These are phyloP conservation scores for Ptilonorhynchus violaceus DNA, from an alignment of 2,113 vertebrate genomes.

Conservation along the genomic window DNA sequence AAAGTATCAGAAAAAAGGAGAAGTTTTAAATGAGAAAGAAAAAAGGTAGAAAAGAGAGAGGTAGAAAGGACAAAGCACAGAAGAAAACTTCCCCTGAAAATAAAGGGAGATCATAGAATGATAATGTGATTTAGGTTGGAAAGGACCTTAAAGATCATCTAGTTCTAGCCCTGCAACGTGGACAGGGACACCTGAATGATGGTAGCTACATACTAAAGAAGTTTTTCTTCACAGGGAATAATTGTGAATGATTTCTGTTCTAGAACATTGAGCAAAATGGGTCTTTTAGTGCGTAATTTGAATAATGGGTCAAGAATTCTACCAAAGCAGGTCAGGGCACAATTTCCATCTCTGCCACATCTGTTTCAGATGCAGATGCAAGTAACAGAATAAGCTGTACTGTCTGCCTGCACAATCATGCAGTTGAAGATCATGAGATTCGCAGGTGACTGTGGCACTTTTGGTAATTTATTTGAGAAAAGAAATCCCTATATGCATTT, in stretches of 20 bases:
- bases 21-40: neutral
- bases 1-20: neutral
- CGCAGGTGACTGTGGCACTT: rapidly evolving
- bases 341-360: neutral
- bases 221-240: neutral
- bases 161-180: neutral
- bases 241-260: neutral
- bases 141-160: neutral
- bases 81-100: neutral
- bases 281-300: neutral
- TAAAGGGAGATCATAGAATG: neutral
- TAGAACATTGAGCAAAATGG: neutral
- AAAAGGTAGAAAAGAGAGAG: neutral
- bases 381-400: neutral
- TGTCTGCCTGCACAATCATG: neutral
- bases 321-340: neutral
- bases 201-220: neutral
- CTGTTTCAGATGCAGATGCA: neutral
- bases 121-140: neutral
- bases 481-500: neutral
- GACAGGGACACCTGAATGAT: neutral
- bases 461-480: neutral
- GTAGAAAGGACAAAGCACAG: neutral
- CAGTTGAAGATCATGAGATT: neutral
- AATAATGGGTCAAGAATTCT: neutral